These are phyloP conservation scores for Suricata suricatta DNA, from an alignment of 2,113 vertebrate genomes.

Conservation along the genomic window DNA sequence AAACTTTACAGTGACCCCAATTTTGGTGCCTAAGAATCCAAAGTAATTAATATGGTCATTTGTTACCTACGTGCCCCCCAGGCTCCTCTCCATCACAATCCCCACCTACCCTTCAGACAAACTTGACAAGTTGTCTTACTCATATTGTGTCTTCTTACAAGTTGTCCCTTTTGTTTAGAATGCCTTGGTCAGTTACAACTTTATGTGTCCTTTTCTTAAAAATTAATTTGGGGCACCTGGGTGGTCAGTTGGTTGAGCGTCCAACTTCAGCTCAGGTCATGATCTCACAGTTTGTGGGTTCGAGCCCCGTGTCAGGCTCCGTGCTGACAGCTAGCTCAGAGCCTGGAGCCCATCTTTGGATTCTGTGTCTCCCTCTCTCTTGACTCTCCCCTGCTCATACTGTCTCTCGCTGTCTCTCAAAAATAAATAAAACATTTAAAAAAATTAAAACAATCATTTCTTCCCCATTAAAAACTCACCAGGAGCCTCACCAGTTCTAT, in stretches of 20 bases:
- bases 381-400: no score
- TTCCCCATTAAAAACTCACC: background rate
- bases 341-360: no score
- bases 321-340: no score
- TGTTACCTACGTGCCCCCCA: background rate
- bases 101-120: background rate
- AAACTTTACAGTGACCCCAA: background rate
- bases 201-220: background rate
- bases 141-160: background rate
- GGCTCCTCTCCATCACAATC: background rate
- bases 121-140: background rate
- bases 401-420: no score
- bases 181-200: background rate
- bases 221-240: background rate
- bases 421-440: no score
- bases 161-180: background rate
- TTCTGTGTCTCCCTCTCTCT: no score
- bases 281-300: no score
- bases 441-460: background rate
- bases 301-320: no score
- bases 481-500: background rate
- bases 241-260: no score
- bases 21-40: background rate
- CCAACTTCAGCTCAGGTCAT: no score
- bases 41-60: background rate